phyloP scores from a whole-genome alignment of 2,888 invertebrate species.

The Graphium colonna region DNA sequence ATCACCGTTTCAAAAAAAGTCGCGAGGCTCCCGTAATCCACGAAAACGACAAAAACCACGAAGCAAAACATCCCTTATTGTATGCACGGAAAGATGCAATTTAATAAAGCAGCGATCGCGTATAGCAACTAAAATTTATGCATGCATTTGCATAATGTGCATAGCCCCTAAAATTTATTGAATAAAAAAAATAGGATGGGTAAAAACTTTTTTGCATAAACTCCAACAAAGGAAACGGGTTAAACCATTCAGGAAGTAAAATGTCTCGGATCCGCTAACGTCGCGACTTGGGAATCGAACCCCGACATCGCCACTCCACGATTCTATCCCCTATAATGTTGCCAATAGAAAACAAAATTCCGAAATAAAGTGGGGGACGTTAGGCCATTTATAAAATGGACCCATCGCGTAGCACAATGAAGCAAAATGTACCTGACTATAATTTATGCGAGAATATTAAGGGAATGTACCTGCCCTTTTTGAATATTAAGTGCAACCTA shows the following conservation, averaged over 20 bases:
- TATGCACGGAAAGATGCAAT: constrained; percentile 31
- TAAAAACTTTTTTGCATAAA: constrained; percentile 80
- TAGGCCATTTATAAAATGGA: constrained; percentile 44
- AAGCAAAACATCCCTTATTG: constrained; percentile 39
- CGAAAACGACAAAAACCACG: constrained; percentile 47
- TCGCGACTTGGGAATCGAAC: constrained; percentile 48
- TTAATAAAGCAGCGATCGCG: constrained; percentile 36
- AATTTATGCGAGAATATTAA: constrained; percentile 81
- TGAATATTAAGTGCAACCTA: constrained; percentile 81
- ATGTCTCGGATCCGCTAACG: constrained; percentile 64
- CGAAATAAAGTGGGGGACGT: constrained; percentile 32
- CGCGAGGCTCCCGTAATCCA: constrained; percentile 65
- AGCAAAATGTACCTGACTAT: constrained; percentile 79
- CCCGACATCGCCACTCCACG: constrained; percentile 30
- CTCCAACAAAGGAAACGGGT: constrained; percentile 79
- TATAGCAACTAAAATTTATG: constrained; percentile 73
- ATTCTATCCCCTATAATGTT: constrained; percentile 38
- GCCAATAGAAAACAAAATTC: constrained; percentile 43
- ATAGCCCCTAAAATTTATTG: constrained; percentile 79
- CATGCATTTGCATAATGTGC: constrained; percentile 81
- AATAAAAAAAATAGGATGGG: constrained; percentile 81
- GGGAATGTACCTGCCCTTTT: constrained; percentile 80
- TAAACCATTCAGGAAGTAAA: constrained; percentile 76
- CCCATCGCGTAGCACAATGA: constrained; percentile 68
- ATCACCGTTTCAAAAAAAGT: constrained; percentile 51